Conservation (phyloP, 2,888 invertebrate species). For the Mythimna impura region DNA sequence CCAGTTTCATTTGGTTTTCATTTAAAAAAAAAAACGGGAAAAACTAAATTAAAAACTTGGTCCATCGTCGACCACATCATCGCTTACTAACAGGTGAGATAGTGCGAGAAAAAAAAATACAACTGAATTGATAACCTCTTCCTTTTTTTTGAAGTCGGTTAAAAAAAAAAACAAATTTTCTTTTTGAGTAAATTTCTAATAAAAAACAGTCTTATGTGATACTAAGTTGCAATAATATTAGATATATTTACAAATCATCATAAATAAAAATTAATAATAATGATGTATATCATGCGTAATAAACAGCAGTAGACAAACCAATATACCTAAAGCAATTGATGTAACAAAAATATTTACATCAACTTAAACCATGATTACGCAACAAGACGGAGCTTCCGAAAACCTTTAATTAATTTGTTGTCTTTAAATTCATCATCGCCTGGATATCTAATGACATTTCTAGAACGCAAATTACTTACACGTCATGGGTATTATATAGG, state of each 20-base stretch:
- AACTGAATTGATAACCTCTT: too few relatives aligned
- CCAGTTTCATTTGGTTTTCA: too few relatives aligned
- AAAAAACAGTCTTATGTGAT: not conserved
- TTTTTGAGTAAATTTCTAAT: not conserved
- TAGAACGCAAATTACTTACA: slow-evolving; percentile 12
- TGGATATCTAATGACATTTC: slow-evolving; percentile 28
- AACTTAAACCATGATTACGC: slow-evolving; percentile 1
- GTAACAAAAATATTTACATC: slow-evolving; percentile 19
- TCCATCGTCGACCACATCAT: too few relatives aligned
- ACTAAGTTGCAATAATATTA: not conserved
- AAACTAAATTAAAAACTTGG: not conserved
- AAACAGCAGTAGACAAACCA: not conserved
- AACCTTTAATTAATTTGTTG: slow-evolving; percentile 41
- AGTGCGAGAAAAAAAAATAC: too few relatives aligned
- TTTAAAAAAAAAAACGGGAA: not conserved
- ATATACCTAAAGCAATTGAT: not conserved
- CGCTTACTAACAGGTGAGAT: too few relatives aligned
- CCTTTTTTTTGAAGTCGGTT: too few relatives aligned
- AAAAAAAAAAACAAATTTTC: too few relatives aligned
- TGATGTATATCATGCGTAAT: not conserved
- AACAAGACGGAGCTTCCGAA: not conserved
- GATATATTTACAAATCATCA: not conserved
- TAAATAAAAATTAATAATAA: not conserved
- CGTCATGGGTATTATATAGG: slow-evolving; percentile 38
- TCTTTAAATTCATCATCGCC: slow-evolving; percentile 3